Conservation (phyloP, 2,888 invertebrate species). For the Synergus umbraculus region DNA sequence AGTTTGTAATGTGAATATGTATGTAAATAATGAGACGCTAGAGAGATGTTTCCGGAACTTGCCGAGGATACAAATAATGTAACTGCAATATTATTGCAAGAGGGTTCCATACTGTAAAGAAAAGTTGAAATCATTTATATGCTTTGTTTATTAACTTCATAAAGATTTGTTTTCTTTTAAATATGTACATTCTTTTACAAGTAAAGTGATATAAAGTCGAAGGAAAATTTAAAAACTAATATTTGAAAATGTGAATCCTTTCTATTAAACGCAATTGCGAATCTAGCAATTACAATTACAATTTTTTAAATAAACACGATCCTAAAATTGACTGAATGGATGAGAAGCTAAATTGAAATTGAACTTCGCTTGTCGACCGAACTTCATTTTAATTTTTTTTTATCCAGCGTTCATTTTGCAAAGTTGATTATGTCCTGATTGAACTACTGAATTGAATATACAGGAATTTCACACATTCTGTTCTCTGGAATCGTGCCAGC, state of each 20-base stretch:
- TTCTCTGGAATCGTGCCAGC: conserved; percentile 33
- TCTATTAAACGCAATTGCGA: background rate
- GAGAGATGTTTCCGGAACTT: conserved; percentile 12
- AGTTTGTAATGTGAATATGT: conserved; percentile 24
- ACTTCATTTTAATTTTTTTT: conserved; percentile 15
- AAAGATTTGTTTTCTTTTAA: no score
- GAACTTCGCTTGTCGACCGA: background rate
- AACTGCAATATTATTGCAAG: background rate
- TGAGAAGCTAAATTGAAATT: background rate
- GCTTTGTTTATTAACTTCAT: background rate
- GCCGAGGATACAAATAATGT: conserved; percentile 19
- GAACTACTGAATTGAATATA: conserved; percentile 26
- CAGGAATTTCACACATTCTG: conserved; percentile 28
- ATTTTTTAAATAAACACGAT: background rate
- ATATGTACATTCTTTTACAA: no score
- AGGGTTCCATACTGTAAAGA: background rate
- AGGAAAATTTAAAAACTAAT: no score
- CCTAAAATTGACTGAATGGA: background rate
- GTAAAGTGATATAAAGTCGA: no score
- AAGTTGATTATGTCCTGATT: conserved; percentile 25
- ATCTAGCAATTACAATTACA: background rate
- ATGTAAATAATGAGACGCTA: conserved; percentile 32
- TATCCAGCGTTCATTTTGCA: conserved; percentile 3
- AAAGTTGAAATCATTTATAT: background rate
- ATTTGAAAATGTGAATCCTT: no score